Percentiles rank a stretch among this genome's conserved stretches.
Evolutionary conservation across 1,140 invertebrate genomes (phyloP).

Genomic region (Drosophila littoralis): DNA sequence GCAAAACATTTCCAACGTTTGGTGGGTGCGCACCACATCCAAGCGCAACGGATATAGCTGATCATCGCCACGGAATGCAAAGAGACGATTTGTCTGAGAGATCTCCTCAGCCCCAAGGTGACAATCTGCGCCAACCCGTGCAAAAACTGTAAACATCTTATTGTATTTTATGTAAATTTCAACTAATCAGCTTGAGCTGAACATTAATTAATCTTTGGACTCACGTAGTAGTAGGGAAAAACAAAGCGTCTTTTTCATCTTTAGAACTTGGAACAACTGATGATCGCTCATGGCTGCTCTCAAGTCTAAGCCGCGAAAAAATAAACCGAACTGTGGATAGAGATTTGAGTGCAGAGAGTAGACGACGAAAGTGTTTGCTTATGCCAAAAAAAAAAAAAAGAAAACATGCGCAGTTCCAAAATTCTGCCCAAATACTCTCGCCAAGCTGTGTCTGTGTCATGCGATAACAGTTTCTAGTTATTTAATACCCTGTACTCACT

Average conservation of each 20-base stretch:
- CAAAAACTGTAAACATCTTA: constrained; percentile 15
- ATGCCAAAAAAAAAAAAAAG: neutral
- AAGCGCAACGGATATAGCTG: constrained; percentile 6
- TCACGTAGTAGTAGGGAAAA: constrained; percentile 6
- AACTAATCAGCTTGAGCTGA: neutral
- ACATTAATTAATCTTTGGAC: neutral
- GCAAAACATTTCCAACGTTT: constrained; percentile 28
- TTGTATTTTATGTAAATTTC: constrained; percentile 5
- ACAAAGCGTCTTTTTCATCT: constrained; percentile 20
- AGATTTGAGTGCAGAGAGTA: neutral
- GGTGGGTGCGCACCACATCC: constrained; percentile 3
- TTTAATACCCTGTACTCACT: no score
- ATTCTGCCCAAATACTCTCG: neutral
- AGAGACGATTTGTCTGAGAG: constrained; percentile 27
- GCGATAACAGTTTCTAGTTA: neutral
- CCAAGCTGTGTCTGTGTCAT: neutral
- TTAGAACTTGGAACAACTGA: constrained; percentile 18
- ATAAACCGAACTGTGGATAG: neutral
- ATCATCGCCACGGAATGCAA: constrained; percentile 3
- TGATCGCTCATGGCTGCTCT: constrained; percentile 6
- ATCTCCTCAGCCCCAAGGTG: constrained; percentile 9
- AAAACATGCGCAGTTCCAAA: neutral
- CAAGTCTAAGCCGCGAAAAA: neutral
- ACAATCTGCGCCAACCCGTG: constrained; percentile 18
- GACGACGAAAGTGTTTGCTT: neutral